Evolutionary conservation across 2,888 invertebrate genomes (phyloP).

Genomic region (Stenichneumon culpator): DNA sequence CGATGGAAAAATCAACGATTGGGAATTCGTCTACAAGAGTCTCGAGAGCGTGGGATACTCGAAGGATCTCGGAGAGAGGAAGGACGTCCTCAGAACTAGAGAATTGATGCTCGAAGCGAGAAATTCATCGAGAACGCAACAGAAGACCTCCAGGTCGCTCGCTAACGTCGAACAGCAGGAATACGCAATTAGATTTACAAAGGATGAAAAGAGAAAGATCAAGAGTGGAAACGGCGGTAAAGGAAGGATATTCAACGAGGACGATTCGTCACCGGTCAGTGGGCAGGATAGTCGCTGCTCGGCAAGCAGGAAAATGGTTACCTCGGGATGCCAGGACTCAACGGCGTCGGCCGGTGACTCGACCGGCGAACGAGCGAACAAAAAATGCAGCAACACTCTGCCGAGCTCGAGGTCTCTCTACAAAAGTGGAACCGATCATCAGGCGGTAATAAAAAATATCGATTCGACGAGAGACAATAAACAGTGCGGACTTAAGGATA

Average conservation of each 20-base stretch:
- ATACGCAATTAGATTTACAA: conserved; percentile 37
- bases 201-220: conserved; percentile 65
- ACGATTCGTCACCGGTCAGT: conserved; percentile 24
- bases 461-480: conserved; percentile 85
- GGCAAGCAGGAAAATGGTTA: conserved; percentile 42
- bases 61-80: conserved; percentile 89
- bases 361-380: conserved; percentile 65
- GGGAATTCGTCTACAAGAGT: conserved; percentile 93
- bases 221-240: conserved; percentile 27
- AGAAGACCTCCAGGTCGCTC: conserved; percentile 64
- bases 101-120: conserved; percentile 66
- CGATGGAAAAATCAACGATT: conserved; percentile 87
- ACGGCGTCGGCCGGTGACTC: not conserved
- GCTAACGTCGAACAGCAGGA: conserved; percentile 66
- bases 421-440: conserved; percentile 40
- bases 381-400: conserved; percentile 74
- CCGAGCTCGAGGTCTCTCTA: conserved; percentile 58
- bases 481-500: conserved; percentile 78
- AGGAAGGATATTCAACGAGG: conserved; percentile 48
- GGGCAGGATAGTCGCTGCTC: conserved; percentile 45
- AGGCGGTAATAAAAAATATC: conserved; percentile 76
- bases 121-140: conserved; percentile 58
- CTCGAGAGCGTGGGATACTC: conserved; percentile 91
- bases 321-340: conserved; percentile 39
- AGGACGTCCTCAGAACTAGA: conserved; percentile 87